These are phyloP conservation scores for Yponomeuta sedellus DNA, from an alignment of 2,888 invertebrate species.

Conservation along the genomic window DNA sequence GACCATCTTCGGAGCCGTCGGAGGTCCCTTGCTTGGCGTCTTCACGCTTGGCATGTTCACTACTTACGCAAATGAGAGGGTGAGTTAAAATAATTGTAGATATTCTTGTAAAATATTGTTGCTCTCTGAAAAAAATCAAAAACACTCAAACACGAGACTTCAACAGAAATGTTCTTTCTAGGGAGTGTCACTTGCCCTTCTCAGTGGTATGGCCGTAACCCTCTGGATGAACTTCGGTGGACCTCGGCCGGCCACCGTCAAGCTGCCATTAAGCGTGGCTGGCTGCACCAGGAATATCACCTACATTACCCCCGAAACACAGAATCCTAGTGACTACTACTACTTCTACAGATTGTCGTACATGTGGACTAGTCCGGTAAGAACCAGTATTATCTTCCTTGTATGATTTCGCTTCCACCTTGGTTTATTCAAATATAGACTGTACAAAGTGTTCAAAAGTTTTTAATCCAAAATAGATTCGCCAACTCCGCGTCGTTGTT, in stretches of 20 bases:
- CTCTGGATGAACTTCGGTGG: constrained; percentile 92
- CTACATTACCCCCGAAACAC: constrained; percentile 19
- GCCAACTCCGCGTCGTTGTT: too few species aligned
- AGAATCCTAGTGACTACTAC: constrained; percentile 61
- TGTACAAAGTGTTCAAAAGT: too few species aligned
- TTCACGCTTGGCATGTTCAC: constrained; percentile 92
- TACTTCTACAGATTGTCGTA: constrained; percentile 85
- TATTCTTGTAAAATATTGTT: too few species aligned
- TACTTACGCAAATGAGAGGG: constrained; percentile 82
- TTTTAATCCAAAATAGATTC: too few species aligned
- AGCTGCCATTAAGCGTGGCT: constrained; percentile 74
- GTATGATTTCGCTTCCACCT: background rate
- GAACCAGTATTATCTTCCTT: constrained; percentile 23
- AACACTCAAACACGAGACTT: too few species aligned
- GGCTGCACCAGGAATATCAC: constrained; percentile 70
- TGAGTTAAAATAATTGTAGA: constrained; percentile 37
- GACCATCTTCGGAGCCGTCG: constrained; percentile 91
- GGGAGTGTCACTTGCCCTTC: constrained; percentile 82
- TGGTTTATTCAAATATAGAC: too few species aligned
- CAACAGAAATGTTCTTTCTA: constrained; percentile 34
- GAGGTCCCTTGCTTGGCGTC: constrained; percentile 90
- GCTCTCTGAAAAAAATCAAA: too few species aligned
- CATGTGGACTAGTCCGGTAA: constrained; percentile 80
- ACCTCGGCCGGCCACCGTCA: constrained; percentile 79
- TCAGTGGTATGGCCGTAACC: constrained; percentile 79